Percentiles rank a stretch among this genome's conserved stretches.
Conservation (phyloP, 2,797 vertebrate genomes). For the Smutsia gigantea region DNA sequence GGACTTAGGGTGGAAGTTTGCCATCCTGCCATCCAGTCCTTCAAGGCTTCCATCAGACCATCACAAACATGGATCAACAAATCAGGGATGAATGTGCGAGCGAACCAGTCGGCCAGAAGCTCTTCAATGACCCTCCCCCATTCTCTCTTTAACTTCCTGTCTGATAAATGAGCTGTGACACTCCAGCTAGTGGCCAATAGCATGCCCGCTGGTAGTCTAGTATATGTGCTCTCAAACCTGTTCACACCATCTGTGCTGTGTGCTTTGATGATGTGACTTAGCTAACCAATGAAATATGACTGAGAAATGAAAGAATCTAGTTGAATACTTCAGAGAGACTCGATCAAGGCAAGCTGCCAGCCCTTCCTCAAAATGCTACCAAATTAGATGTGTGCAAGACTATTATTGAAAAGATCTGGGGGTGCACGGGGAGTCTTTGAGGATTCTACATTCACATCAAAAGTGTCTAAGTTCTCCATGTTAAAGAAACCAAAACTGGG, state of each 20-base stretch:
- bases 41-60: neutral
- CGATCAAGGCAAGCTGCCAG: neutral
- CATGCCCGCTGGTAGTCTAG: rapidly evolving
- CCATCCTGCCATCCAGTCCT: neutral
- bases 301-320: neutral
- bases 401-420: neutral
- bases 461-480: neutral
- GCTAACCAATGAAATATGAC: neutral
- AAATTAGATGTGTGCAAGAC: neutral
- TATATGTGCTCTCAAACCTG: neutral
- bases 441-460: neutral
- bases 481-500: neutral
- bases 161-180: neutral
- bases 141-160: neutral
- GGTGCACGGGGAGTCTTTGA: neutral
- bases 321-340: neutral
- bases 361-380: neutral
- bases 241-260: neutral
- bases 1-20: neutral
- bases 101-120: neutral
- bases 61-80: rapidly evolving
- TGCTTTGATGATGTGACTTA: neutral
- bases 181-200: neutral
- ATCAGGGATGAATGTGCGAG: neutral
- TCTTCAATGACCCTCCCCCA: neutral